Evolutionary conservation across 2,888 invertebrate genomes (phyloP), one percentile per base, ranked within the genome.

Genomic region (Cyclophora albipunctata): DNA sequence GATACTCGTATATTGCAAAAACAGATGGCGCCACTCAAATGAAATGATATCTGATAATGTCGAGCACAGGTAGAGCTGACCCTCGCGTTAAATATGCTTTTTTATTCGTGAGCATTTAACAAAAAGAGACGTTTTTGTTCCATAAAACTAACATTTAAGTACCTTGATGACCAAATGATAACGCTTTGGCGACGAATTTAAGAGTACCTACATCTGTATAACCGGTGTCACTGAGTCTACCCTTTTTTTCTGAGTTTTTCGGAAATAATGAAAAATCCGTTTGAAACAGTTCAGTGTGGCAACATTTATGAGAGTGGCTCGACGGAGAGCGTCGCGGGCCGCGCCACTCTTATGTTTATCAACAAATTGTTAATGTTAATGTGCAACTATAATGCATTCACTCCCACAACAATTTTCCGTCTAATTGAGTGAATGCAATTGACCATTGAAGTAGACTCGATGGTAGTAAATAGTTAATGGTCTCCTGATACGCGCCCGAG

Each of bases 351-450:
- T 37, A 5, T 37, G 37, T 37, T 5, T 37, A 37, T 37, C 37
- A 37, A 43, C 43, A 43, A 43, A 34, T 43, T 43, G 3, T 33
- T 20, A 20, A 43, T 34, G 43, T 43, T 43, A 43, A 43, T 43
- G 43, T 34, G 6, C 20, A 34, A 34, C 33, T 5, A 43, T 43
- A 43, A 53, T 57, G 66, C 57, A 63, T 68, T 66, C 71, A 72
- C 69, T 70, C 71, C 75, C 71, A 66, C 71, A 69, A 79, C 79
- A 84, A 87, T 87, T 86, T 85, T 84, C 80, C 87, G 85, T 81
- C 79, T 84, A 86, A 86, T 87, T 87, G 84, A 83, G 66, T 73
- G 73, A 76, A 76, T 72, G 78, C 81, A 84, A 82, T 85, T 75
- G 83, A 84, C 78, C 86, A 81, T 86, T 78, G 69, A 75, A 75